Evolutionary conservation across 2,888 invertebrate species (phyloP).

Genomic region (Hanleya hanleyi): DNA sequence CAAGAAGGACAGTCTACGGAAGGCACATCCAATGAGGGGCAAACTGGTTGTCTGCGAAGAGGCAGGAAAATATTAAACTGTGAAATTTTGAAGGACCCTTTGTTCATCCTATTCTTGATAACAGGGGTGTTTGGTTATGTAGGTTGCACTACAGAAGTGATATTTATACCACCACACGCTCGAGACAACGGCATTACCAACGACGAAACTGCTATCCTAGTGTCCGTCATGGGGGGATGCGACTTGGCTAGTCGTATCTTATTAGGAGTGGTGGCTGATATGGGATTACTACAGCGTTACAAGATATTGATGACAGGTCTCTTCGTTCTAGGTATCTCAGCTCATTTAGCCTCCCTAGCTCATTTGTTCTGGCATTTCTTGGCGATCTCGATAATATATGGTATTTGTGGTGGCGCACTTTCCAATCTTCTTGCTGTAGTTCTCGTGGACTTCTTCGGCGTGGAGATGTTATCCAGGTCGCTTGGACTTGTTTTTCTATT

Average conservation of each 20-base stretch:
- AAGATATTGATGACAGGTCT: not conserved
- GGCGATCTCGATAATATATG: not conserved
- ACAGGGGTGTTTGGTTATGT: not conserved
- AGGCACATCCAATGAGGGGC: no score
- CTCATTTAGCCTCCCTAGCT: not conserved
- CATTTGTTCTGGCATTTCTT: not conserved
- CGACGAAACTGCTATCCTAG: slow-evolving; percentile 29
- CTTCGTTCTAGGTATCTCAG: not conserved
- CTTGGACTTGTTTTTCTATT: not conserved
- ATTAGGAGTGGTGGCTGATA: not conserved
- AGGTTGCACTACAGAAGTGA: not conserved
- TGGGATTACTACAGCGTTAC: not conserved
- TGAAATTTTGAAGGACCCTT: slow-evolving; percentile 9
- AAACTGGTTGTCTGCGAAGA: no score
- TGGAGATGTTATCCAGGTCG: not conserved
- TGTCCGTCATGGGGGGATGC: slow-evolving; percentile 32
- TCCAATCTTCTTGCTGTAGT: not conserved
- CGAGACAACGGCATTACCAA: slow-evolving; percentile 30
- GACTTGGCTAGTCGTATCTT: slow-evolving; percentile 2
- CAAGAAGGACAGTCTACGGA: no score
- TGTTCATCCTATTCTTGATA: slow-evolving; percentile 1
- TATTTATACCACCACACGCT: slow-evolving; percentile 31
- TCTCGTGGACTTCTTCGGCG: not conserved
- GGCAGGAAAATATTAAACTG: no score
- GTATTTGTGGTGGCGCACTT: not conserved